phyloP scores from a whole-genome alignment of 1,140 invertebrate species.

The Pygmarrhopalites habei region DNA sequence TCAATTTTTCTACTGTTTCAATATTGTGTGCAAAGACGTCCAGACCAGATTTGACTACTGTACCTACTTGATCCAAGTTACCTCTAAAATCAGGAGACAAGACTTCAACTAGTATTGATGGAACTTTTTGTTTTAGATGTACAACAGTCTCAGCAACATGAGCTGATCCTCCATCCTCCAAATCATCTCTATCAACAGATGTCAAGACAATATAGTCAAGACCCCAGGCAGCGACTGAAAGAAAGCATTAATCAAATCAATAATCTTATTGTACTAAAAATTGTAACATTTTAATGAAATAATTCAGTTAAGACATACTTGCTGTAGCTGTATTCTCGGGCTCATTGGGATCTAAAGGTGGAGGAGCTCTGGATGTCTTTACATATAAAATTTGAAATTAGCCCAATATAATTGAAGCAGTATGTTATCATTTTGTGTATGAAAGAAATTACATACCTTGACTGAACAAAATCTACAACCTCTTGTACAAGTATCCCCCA shows the following conservation, averaged over 20 bases:
- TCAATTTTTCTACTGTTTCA: constrained; percentile 81
- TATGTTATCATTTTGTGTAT: too few species aligned
- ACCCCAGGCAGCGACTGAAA: constrained; percentile 89
- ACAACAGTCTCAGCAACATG: constrained; percentile 87
- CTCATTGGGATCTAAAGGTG: constrained; percentile 81
- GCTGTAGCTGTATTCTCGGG: constrained; percentile 88
- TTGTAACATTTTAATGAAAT: too few species aligned
- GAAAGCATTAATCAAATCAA: too few species aligned
- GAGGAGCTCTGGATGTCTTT: constrained; percentile 88
- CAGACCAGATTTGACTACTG: constrained; percentile 70
- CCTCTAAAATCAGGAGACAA: constrained; percentile 94
- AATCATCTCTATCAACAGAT: constrained; percentile 94
- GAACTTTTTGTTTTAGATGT: constrained; percentile 56
- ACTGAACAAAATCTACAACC: constrained; percentile 94
- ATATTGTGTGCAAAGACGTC: constrained; percentile 97
- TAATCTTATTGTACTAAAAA: too few species aligned
- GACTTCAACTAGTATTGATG: constrained; percentile 88
- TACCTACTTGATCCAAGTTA: constrained; percentile 63
- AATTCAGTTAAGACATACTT: too few species aligned
- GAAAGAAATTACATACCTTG: too few species aligned
- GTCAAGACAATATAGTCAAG: constrained; percentile 96
- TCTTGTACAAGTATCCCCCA: constrained; percentile 86
- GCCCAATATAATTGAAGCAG: too few species aligned
- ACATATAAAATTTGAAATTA: too few species aligned
- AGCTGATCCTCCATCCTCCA: constrained; percentile 79